Percentiles rank a stretch among this genome's conserved stretches.
Evolutionary conservation across 2,888 invertebrate genomes (phyloP).

Genomic region (Amphipyra tragopoginis): DNA sequence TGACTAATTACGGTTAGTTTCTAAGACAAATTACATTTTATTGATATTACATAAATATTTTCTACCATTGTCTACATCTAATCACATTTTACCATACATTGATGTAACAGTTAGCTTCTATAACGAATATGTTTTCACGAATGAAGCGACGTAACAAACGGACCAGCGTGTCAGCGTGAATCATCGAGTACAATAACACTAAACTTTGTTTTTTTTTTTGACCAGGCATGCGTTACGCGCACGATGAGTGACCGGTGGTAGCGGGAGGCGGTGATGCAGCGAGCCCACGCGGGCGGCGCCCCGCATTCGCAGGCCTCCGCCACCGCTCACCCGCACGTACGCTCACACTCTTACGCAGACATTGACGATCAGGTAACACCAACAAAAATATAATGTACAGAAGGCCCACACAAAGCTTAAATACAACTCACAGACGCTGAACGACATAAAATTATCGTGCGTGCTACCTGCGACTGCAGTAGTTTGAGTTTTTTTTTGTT

Average conservation of each 20-base stretch:
- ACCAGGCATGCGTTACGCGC: constrained; percentile 68
- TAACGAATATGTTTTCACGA: constrained; percentile 8
- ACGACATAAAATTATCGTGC: too few relatives aligned
- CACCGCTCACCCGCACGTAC: constrained; percentile 75
- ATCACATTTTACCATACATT: too few relatives aligned
- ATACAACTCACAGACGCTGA: not conserved
- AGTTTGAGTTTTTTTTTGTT: too few relatives aligned
- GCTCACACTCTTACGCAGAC: constrained; percentile 80
- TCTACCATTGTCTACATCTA: too few relatives aligned
- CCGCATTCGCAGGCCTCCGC: constrained; percentile 84
- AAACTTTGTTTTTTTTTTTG: constrained; percentile 30
- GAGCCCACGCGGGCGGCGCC: constrained; percentile 85
- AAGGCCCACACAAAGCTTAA: not conserved
- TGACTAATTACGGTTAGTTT: too few relatives aligned
- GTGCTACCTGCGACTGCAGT: too few relatives aligned
- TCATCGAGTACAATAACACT: constrained; percentile 35
- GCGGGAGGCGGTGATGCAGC: constrained; percentile 88
- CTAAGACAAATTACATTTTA: too few relatives aligned
- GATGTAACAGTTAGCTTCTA: too few relatives aligned
- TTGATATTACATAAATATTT: too few relatives aligned
- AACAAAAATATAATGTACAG: constrained; percentile 6
- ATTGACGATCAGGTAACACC: constrained; percentile 86
- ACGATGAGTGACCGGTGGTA: constrained; percentile 83
- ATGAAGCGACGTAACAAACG: constrained; percentile 2
- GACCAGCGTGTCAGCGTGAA: constrained; percentile 15